Base-by-base conservation (phyloP, 2,888 invertebrate species). In the Leptopilina drosophilae region DNA sequence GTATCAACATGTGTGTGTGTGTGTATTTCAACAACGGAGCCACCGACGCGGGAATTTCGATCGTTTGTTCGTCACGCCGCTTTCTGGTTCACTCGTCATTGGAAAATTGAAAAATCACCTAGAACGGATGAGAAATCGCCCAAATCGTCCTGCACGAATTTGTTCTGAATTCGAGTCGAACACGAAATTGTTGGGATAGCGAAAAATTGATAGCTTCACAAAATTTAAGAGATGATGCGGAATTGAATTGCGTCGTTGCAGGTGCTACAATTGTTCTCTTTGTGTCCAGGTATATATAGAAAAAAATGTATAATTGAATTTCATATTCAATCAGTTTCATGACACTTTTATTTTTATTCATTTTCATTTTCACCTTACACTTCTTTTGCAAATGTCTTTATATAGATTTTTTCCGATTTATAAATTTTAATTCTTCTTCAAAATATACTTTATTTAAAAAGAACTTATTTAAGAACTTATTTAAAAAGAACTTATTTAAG, bases 61-160 rank as follows among this genome's bases (percentile, higher is more conserved):
- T 73, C 56, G 73, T 73, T 56, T 73, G n/a, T 56, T 53, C n/a
- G 56, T 73, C 56, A 56, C 56, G 56, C 73, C 33, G 73, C 73
- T 49, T 73, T 56, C 73, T 73, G 69, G 69, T 53, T 33, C 14
- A 69, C 49, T 69, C 69, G 69, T 73, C 73, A 73, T 73, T 73
- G 73, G 56, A 73, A 73, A 40, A 73, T 73, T 73, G 73, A 73
- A 73, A 73, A 73, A 73, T 73, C 56, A 73, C 73, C 73, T 56
- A 9, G 33, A 73, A 56, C 56, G 73, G 40, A 73, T 73, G 73
- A 73, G 33, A 73, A 73, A 73, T 73, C 33, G 40, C 56, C 73
- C 56, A 73, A 73, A 73, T 73, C 33, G 56, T 53, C 56, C 73
- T 73, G 56, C 33, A 40, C 73, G 56, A 73, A 56, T 73, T 73